Base-by-base conservation (phyloP, 1,140 invertebrate species). In the Lepeophtheirus salmonis region DNA sequence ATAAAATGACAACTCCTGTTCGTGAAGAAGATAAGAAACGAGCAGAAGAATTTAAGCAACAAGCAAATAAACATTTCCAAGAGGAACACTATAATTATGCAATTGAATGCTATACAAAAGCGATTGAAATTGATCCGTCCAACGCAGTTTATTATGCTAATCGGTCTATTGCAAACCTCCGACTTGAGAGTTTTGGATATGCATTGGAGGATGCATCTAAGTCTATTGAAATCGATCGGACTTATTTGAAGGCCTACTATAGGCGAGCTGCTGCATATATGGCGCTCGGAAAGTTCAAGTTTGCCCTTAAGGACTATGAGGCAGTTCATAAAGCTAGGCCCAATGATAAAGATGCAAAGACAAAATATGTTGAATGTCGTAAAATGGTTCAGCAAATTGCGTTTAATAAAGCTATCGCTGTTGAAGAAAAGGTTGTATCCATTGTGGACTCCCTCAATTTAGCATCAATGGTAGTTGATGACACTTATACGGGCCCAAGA, bases 221-320 rank as follows among this genome's bases (percentile, higher is more conserved):
- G 70, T 84, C 94, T 1, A 85, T 97, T 50, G 82, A 89, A 72
- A 68, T 90, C 54, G 89, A 97, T 73, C 83, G 79, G 64, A 78
- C 76, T 41, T 97, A 97, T 73, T 75, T 94, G 3, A 97, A 97
- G 74, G 90, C 86, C 13, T 86, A 85, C 67, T 98, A 97, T 71
- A 82, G 96, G 13, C 76, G 94, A 70, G 95, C 95, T 0, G 88
- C 87, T 0, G 86, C 94, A 30, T 81, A 95, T 66, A 97, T 98
- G 92, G 89, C 91, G 23, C 72, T 98, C 65, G 91, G 92, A 63
- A 97, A 96, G 75, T 97, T 92, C 70, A 97, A 96, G 75, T 73
- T 86, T 70, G 95, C 96, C 0, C 76, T 97, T 52, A 88, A 83
- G 72, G 94, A 98, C 76, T 97, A 90, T 75, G 89, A 97, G 80